A percentile compares a stretch with the other conserved stretches of the same genome.
Conservation (phyloP, 2,888 invertebrate genomes). For the Agrotis clavis region DNA sequence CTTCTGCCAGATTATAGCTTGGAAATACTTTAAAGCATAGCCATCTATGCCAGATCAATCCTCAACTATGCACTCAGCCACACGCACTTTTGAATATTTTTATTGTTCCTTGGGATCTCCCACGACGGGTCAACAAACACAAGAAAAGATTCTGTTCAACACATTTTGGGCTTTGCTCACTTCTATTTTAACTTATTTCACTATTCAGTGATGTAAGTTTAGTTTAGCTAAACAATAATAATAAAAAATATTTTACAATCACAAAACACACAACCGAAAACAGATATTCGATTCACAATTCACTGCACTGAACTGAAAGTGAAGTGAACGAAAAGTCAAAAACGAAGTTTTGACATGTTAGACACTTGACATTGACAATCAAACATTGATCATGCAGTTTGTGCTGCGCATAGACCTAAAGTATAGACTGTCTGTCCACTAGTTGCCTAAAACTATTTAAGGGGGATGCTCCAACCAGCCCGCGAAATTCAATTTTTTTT, state of each 20-base stretch:
- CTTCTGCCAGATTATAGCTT: constrained; percentile 26
- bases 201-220: constrained; percentile 20
- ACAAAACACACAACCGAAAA: constrained; percentile 39
- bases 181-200: constrained; percentile 18
- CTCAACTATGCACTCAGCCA: constrained; percentile 54
- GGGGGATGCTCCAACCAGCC: no score
- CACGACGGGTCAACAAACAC: constrained; percentile 68
- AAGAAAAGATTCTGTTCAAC: constrained; percentile 50
- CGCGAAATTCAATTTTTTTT: no score
- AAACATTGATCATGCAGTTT: no score
- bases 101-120: constrained; percentile 68
- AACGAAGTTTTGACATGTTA: constrained; percentile 23
- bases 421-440: no score
- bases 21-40: constrained; percentile 36
- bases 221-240: constrained; percentile 49
- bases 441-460: no score
- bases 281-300: constrained; percentile 36
- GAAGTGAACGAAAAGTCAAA: constrained; percentile 25
- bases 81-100: constrained; percentile 71
- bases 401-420: no score
- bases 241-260: constrained; percentile 35
- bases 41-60: constrained; percentile 49
- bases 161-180: constrained; percentile 44
- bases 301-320: constrained; percentile 43
- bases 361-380: constrained; percentile 22